These are phyloP conservation scores for Sapayoa aenigma DNA, from an alignment of 2,113 vertebrate species.

Conservation along the genomic window DNA sequence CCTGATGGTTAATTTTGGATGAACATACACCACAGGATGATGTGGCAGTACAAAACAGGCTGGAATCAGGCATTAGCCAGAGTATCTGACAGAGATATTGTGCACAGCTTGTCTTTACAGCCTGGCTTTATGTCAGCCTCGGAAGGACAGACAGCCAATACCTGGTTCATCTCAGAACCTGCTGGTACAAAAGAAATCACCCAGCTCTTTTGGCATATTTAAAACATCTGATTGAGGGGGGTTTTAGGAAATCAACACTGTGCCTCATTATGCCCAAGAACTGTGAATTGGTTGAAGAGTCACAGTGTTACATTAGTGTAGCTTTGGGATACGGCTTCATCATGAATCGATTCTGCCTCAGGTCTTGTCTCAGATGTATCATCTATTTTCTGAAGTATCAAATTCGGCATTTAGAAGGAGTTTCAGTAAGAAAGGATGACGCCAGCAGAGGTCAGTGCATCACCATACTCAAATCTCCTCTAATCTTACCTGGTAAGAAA, in stretches of 20 bases:
- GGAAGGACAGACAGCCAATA: not conserved
- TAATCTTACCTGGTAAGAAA: not conserved
- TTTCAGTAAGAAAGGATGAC: not conserved
- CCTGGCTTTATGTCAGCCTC: not conserved
- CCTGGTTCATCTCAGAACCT: not conserved
- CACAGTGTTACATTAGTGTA: not conserved
- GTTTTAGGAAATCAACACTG: not conserved
- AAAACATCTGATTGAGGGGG: not conserved
- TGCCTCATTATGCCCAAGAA: not conserved
- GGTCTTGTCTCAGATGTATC: not conserved
- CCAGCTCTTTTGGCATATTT: not conserved
- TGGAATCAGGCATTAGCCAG: not conserved
- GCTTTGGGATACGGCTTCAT: not conserved
- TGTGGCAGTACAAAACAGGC: not conserved
- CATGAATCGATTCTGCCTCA: not conserved
- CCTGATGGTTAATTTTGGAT: not conserved
- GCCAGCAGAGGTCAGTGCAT: conserved; percentile 38
- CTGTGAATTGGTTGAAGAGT: not conserved
- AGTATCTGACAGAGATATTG: not conserved
- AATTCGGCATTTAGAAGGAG: not conserved
- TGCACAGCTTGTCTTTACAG: not conserved
- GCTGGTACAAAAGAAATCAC: not conserved
- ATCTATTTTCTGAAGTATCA: not conserved
- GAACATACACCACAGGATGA: not conserved
- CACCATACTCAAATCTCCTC: not conserved